Percentiles rank a stretch among this genome's conserved stretches.
phyloP scores from a whole-genome alignment of 1,140 invertebrate genomes.

The Magallana angulata region DNA sequence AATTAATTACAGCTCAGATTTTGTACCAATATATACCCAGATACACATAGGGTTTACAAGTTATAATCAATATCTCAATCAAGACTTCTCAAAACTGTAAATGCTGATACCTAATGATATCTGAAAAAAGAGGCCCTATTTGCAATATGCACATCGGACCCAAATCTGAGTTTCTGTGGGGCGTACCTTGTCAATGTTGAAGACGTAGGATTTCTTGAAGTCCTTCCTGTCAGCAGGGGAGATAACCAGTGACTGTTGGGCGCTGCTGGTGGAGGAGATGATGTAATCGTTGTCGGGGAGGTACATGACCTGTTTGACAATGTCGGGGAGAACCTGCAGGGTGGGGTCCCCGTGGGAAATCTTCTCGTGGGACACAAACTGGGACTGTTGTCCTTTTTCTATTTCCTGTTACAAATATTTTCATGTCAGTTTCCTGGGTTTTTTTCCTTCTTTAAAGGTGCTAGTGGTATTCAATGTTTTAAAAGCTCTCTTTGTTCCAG shows the following conservation, averaged over 20 bases:
- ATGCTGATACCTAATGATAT: background rate
- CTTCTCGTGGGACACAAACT: conserved; percentile 51
- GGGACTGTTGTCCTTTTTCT: conserved; percentile 44
- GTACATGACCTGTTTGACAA: conserved; percentile 76
- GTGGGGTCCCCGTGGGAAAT: conserved; percentile 49
- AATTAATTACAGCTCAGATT: too few relatives aligned
- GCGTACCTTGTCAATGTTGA: conserved; percentile 77
- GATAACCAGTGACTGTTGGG: conserved; percentile 75
- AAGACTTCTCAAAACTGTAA: background rate
- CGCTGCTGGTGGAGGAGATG: conserved; percentile 74
- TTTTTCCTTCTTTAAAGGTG: too few relatives aligned
- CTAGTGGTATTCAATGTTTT: too few relatives aligned
- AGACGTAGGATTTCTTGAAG: conserved; percentile 77
- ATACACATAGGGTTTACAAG: too few relatives aligned
- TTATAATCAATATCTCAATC: background rate
- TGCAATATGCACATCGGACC: too few relatives aligned
- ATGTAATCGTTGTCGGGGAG: conserved; percentile 75
- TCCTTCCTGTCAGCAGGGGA: conserved; percentile 66
- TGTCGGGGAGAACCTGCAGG: conserved; percentile 68
- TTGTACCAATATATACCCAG: too few relatives aligned
- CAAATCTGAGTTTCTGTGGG: background rate
- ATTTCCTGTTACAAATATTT: conserved; percentile 31
- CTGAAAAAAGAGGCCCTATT: background rate
- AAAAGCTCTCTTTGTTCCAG: too few relatives aligned
- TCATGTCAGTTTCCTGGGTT: too few relatives aligned